Evolutionary conservation across 2,888 invertebrate species (phyloP), one percentile per base, ranked within the genome.

Genomic region (Troglohyphantes excavatus): DNA sequence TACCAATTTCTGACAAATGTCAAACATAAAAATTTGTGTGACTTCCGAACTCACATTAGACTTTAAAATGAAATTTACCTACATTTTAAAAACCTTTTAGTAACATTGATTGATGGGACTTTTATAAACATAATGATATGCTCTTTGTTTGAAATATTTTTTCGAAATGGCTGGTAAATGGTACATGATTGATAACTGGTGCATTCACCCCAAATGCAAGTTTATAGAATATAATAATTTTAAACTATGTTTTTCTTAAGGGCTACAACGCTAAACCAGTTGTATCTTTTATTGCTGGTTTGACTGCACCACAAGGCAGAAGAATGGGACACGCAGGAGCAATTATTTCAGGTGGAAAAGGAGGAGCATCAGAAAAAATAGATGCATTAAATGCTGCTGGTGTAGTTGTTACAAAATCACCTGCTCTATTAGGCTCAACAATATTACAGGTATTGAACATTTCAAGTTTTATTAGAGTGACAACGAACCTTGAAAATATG

Each of bases 261-360:
- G 95, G 95, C 46, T 92, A 94, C 82, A 96, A 97, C 93, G 96
- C 97, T 61, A 99, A 99, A 93, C 99, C 99, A 65, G 99, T 99
- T 53, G 99, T 99, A 2, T 98, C 99, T 7, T 99, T 99, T 94
- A 99, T 99, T 94, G 99, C 99, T 92, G 99, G 99, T 88, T 94
- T 99, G 91, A 99, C 99, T 13, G 99, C 99, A 17, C 99, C 99
- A 21, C 98, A 99, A 67, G 99, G 99, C 82, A 95, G 99, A 92
- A 95, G 99, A 93, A 99, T 99, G 99, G 99, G 99, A 65, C 99
- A 99, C 94, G 99, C 99, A 90, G 99, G 99, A 92, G 99, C 99
- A 92, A 99, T 99, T 93, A 99, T 99, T 93, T 98, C 99, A 0
- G 99, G 99, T 19, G 99, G 99, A 75, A 99, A 99, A 94, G 99